Percentiles rank a stretch among this genome's conserved stretches.
These are phyloP conservation scores for Tauraco erythrolophus DNA, from an alignment of 2,113 vertebrate species.

Conservation along the genomic window DNA sequence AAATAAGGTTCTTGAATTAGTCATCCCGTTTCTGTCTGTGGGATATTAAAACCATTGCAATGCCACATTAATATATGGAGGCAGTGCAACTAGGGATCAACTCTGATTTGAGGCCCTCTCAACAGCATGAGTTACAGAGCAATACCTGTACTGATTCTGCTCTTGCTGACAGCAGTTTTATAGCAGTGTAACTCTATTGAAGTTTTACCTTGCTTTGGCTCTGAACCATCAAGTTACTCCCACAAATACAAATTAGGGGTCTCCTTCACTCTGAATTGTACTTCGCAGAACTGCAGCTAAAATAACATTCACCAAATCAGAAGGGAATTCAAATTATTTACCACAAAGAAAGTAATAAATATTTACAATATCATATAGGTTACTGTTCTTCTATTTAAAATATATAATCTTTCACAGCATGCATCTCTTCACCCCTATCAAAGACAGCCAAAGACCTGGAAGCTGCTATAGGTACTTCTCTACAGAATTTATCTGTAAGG, in stretches of 20 bases:
- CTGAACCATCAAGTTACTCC: background rate
- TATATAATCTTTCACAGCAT: background rate
- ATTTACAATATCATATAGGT: background rate
- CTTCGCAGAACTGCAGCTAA: background rate
- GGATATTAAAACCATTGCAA: background rate
- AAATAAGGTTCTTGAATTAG: conserved; percentile 32
- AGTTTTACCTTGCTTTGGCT: background rate
- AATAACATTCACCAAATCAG: background rate
- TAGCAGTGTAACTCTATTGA: background rate
- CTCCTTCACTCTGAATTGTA: background rate
- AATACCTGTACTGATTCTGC: background rate
- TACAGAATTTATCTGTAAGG: background rate
- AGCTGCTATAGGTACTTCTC: background rate
- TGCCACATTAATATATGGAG: background rate
- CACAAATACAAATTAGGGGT: background rate
- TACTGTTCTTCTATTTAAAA: background rate
- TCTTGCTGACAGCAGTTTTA: background rate
- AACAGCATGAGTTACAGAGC: background rate
- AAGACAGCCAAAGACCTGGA: background rate
- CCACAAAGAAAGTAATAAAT: background rate
- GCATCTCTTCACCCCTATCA: background rate
- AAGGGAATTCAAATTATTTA: background rate
- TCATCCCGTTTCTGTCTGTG: background rate
- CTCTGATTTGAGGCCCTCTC: background rate
- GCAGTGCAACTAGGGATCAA: background rate